A percentile compares a stretch with the other conserved stretches of the same genome.
Evolutionary conservation across 1,140 invertebrate species (phyloP).

Genomic region (Parapsyche elsis): DNA sequence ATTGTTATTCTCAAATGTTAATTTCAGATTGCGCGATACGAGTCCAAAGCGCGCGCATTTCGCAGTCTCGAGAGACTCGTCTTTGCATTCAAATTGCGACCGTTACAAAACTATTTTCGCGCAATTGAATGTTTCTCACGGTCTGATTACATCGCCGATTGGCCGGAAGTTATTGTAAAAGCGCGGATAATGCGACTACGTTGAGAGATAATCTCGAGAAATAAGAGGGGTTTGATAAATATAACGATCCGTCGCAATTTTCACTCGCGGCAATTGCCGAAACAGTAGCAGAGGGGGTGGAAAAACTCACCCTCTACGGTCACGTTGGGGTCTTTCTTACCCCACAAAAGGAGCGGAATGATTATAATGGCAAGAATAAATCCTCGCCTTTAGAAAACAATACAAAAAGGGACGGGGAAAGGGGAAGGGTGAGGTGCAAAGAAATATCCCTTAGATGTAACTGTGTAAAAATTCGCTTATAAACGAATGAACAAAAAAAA

Average conservation of each 20-base stretch:
- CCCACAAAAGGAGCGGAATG: conserved; percentile 34
- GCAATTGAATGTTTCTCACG: too few relatives aligned
- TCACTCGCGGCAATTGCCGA: not conserved
- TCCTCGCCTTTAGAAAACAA: conserved; percentile 41
- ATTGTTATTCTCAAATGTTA: too few relatives aligned
- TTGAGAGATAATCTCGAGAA: conserved; percentile 27
- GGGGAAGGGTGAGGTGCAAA: not conserved
- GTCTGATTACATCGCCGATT: too few relatives aligned
- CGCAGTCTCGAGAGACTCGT: too few relatives aligned
- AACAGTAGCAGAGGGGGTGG: not conserved
- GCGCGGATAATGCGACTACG: not conserved
- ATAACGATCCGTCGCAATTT: conserved; percentile 26
- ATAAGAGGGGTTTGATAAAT: conserved; percentile 19
- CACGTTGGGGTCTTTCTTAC: conserved; percentile 14
- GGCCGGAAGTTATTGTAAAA: too few relatives aligned
- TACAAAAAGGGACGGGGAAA: conserved; percentile 3
- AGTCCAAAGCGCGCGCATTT: too few relatives aligned
- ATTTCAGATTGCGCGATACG: too few relatives aligned
- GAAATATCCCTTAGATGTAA: conserved; percentile 38
- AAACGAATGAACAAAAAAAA: conserved; percentile 34
- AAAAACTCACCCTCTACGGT: conserved; percentile 26
- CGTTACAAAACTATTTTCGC: too few relatives aligned
- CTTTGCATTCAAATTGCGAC: too few relatives aligned
- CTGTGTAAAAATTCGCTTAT: conserved; percentile 42
- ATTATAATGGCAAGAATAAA: conserved; percentile 44